Evolutionary conservation across 1,140 invertebrate genomes (phyloP).

Genomic region (Drosophila suzukii): DNA sequence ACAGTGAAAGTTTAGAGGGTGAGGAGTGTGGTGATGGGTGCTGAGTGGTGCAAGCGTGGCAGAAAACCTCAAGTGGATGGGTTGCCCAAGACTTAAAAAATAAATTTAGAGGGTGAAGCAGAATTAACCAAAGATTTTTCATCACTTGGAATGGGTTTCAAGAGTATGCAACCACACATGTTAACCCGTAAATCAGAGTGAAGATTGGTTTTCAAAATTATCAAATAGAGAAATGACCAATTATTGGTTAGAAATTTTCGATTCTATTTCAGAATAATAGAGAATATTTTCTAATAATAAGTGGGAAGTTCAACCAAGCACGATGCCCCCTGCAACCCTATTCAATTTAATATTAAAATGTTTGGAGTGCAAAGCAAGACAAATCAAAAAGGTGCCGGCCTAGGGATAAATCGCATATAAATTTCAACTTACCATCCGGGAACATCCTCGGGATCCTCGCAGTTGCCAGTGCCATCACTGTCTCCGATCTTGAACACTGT

Average conservation of each 20-base stretch:
- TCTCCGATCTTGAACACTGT: constrained; percentile 98
- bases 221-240: no score
- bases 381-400: constrained; percentile 54
- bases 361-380: constrained; percentile 52
- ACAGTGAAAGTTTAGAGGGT: constrained; percentile 21
- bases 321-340: neutral
- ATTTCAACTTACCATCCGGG: constrained; percentile 93
- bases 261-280: no score
- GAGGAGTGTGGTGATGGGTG: constrained; percentile 17
- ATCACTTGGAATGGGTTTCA: neutral
- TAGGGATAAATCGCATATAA: neutral
- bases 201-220: no score
- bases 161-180: neutral
- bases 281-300: neutral
- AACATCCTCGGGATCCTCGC: constrained; percentile 96
- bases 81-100: neutral
- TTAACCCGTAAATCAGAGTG: no score
- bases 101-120: neutral
- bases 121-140: neutral
- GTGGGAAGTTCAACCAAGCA: neutral
- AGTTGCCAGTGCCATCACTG: constrained; percentile 94
- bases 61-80: neutral
- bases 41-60: constrained; percentile 58
- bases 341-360: neutral
- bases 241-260: no score